Percentiles rank a stretch among this genome's conserved stretches.
Conservation (phyloP, 2,888 invertebrate species). For the Altica lythri region DNA sequence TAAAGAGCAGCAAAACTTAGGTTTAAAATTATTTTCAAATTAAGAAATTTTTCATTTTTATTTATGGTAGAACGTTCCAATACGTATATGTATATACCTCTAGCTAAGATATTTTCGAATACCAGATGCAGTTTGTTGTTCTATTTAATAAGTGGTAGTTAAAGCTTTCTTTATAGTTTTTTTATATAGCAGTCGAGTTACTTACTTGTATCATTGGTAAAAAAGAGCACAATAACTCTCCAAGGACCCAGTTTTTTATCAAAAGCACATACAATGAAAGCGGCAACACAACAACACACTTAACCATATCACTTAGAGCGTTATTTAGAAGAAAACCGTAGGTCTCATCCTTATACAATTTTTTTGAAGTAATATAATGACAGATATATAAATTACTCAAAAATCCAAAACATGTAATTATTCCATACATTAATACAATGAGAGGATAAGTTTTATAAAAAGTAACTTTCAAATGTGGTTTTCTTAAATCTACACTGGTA, state of each 20-base stretch:
- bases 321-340: constrained; percentile 70
- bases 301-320: constrained; percentile 68
- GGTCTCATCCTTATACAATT: constrained; percentile 67
- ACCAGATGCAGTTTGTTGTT: no score
- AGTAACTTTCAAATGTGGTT: constrained; percentile 65
- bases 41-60: no score
- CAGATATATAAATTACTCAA: constrained; percentile 65
- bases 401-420: constrained; percentile 63
- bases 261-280: constrained; percentile 70
- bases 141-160: no score
- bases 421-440: constrained; percentile 66
- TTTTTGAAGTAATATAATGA: constrained; percentile 60
- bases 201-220: constrained; percentile 74
- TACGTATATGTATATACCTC: no score
- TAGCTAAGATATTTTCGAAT: no score
- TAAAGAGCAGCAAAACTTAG: no score
- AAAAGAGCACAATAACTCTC: constrained; percentile 72
- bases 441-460: constrained; percentile 64
- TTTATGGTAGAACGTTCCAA: no score
- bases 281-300: constrained; percentile 70
- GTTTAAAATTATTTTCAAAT: no score
- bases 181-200: no score
- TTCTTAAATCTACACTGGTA: constrained; percentile 59
- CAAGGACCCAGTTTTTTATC: constrained; percentile 74
- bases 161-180: no score